Percentiles rank a stretch among this genome's conserved stretches.
Conservation (phyloP, 2,113 vertebrate genomes). For the Zosterops hypoxanthus region DNA sequence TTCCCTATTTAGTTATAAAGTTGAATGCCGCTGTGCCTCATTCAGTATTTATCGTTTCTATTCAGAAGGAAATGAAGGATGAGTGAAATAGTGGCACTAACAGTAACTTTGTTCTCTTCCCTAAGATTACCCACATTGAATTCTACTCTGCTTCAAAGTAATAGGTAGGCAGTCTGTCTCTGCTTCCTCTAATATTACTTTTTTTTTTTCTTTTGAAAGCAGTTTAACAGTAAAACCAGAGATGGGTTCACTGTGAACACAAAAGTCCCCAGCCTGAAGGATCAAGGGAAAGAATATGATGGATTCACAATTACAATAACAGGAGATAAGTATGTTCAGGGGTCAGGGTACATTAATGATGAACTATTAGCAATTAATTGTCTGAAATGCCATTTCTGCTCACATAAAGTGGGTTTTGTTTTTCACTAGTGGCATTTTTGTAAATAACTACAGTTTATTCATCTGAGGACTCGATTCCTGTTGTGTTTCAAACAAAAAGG, state of each 20-base stretch:
- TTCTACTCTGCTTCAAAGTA: not conserved
- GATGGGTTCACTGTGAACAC: slow-evolving; percentile 98
- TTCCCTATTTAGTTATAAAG: not conserved
- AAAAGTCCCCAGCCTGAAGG: slow-evolving; percentile 94
- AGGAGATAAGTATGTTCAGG: slow-evolving; percentile 87
- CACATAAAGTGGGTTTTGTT: not conserved
- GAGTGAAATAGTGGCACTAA: not conserved
- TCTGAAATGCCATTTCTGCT: not conserved
- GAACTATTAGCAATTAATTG: not conserved
- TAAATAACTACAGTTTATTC: not conserved
- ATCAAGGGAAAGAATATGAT: slow-evolving; percentile 91
- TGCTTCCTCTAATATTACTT: not conserved
- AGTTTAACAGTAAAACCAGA: slow-evolving; percentile 99
- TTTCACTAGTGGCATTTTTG: not conserved
- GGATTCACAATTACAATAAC: slow-evolving; percentile 98
- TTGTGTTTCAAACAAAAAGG: not conserved
- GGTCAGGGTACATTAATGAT: not conserved
- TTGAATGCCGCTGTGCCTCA: not conserved
- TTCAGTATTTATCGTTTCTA: not conserved
- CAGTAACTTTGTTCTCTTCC: not conserved
- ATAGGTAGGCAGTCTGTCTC: not conserved
- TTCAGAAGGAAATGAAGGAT: not conserved
- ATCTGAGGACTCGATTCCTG: not conserved
- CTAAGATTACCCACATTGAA: not conserved
- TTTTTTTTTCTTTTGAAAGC: slow-evolving; percentile 78